These are phyloP conservation scores for Lacanobia wlatinum DNA, from an alignment of 2,888 invertebrate genomes.

Conservation along the genomic window DNA sequence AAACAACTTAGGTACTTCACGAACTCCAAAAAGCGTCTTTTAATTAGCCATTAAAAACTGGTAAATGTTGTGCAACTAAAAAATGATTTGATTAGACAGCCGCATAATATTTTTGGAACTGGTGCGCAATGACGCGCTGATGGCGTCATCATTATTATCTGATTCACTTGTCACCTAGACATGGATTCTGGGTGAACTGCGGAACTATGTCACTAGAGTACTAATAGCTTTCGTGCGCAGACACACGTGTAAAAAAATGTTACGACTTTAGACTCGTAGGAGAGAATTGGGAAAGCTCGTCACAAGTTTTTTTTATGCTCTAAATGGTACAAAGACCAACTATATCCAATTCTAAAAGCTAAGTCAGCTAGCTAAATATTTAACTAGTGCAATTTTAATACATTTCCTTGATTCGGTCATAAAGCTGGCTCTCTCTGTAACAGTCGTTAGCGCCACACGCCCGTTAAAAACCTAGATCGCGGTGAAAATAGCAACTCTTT, in stretches of 20 bases:
- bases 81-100: slow-evolving; percentile 63
- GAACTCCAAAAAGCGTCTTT: neutral
- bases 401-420: neutral
- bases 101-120: slow-evolving; percentile 61
- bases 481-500: neutral
- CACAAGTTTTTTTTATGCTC: neutral
- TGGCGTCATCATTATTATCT: slow-evolving; percentile 65
- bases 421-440: neutral
- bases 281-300: neutral
- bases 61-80: slow-evolving; percentile 23
- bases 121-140: slow-evolving; percentile 49
- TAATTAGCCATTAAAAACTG: slow-evolving; percentile 12
- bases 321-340: neutral
- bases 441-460: neutral
- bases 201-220: slow-evolving; percentile 56
- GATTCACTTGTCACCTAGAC: slow-evolving; percentile 64
- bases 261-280: neutral
- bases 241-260: slow-evolving; percentile 14
- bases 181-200: slow-evolving; percentile 38
- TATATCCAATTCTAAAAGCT: neutral
- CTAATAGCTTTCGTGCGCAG: slow-evolving; percentile 58
- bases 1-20: no score
- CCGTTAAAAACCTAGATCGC: neutral
- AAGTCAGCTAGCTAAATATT: neutral
- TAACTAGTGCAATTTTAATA: neutral